Percentiles rank a stretch among this genome's conserved stretches.
Conservation (phyloP, 1,140 invertebrate genomes). For the Delia radicum region DNA sequence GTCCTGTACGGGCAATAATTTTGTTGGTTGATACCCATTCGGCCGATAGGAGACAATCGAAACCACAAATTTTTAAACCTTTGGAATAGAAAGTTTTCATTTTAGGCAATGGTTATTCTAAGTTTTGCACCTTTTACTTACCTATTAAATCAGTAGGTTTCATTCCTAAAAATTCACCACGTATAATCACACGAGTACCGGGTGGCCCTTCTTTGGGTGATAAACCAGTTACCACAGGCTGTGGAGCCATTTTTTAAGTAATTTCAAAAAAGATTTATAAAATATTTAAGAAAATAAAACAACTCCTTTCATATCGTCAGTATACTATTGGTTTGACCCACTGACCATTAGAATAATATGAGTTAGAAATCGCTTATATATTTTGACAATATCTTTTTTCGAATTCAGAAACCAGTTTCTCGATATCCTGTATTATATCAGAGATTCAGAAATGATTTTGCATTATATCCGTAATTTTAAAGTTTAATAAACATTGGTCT, state of each 20-base stretch:
- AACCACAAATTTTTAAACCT: conserved; percentile 93
- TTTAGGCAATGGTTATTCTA: not conserved
- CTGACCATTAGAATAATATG: too few species aligned
- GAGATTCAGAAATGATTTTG: too few species aligned
- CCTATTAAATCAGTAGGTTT: conserved; percentile 84
- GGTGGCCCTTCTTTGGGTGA: conserved; percentile 98
- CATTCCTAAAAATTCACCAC: conserved; percentile 92
- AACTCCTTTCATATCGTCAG: too few species aligned
- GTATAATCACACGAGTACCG: conserved; percentile 91
- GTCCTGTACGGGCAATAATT: conserved; percentile 92
- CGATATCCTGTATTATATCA: too few species aligned
- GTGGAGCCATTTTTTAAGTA: conserved; percentile 76
- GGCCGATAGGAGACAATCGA: conserved; percentile 90
- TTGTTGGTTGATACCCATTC: conserved; percentile 99
- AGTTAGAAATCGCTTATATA: too few species aligned
- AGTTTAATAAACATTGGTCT: too few species aligned
- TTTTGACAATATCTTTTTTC: too few species aligned
- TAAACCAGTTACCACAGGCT: conserved; percentile 91
- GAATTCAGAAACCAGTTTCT: too few species aligned
- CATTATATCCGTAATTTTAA: too few species aligned
- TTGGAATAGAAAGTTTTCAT: not conserved
- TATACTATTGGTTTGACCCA: too few species aligned
- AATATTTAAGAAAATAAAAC: too few species aligned
- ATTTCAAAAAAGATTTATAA: too few species aligned
- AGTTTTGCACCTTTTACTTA: conserved; percentile 57